A percentile compares a stretch with the other conserved stretches of the same genome.
Conservation (phyloP, 1,140 invertebrate species). For the Sycophila sp. region DNA sequence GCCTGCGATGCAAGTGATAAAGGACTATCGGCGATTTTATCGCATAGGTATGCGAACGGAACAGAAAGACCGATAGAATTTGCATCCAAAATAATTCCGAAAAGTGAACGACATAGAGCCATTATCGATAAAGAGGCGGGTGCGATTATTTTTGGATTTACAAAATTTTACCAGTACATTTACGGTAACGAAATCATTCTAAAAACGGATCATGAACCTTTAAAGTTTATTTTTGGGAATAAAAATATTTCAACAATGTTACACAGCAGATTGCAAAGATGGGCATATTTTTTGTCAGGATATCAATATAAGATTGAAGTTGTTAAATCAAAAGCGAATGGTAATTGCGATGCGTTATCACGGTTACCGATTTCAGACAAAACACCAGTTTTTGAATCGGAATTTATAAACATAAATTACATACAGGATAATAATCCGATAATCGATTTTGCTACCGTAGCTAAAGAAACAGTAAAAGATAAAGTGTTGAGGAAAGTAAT, state of each 20-base stretch:
- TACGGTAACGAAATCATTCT: constrained; percentile 57
- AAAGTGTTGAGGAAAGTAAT: background rate
- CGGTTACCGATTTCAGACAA: background rate
- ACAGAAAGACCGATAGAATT: constrained; percentile 62
- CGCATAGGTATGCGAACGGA: constrained; percentile 56
- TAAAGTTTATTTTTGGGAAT: constrained; percentile 54
- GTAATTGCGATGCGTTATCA: constrained; percentile 19
- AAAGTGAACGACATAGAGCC: constrained; percentile 60
- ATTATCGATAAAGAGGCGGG: constrained; percentile 65
- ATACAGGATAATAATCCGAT: background rate
- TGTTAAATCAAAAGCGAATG: constrained; percentile 22
- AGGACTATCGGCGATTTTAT: constrained; percentile 64
- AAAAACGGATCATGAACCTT: constrained; percentile 57
- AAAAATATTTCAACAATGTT: constrained; percentile 38
- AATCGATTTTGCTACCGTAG: constrained; percentile 6
- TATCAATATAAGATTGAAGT: constrained; percentile 30
- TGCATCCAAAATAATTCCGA: constrained; percentile 59
- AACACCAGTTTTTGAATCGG: background rate
- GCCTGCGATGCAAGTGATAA: constrained; percentile 62
- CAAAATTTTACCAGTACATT: constrained; percentile 62
- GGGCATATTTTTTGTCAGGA: constrained; percentile 38
- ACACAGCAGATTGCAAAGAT: constrained; percentile 18
- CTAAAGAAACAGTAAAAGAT: constrained; percentile 18
- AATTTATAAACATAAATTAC: constrained; percentile 9
- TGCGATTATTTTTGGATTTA: constrained; percentile 55